Conservation (phyloP, 2,113 vertebrate species). For the Galbula dea region DNA sequence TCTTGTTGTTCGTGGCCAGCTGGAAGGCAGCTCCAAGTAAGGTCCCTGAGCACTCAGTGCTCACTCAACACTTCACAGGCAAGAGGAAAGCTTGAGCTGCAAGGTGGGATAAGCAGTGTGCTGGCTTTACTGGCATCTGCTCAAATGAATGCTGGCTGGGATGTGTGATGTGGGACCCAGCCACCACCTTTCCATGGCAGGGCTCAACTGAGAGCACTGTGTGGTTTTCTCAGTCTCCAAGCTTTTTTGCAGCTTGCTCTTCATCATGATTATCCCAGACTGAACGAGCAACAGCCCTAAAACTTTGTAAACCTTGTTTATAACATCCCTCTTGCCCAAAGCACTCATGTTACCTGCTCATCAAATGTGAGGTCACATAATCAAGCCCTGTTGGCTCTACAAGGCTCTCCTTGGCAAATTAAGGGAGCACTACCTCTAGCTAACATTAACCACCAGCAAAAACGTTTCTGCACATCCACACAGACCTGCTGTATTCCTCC, state of each 20-base stretch:
- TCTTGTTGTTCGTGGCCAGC: neutral
- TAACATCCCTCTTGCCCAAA: neutral
- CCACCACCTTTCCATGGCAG: neutral
- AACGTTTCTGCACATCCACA: neutral
- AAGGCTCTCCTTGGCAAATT: neutral
- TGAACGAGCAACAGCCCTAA: neutral
- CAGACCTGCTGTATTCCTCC: slow-evolving; percentile 25
- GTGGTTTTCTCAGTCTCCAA: neutral
- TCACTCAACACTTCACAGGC: neutral
- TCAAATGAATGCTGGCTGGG: neutral
- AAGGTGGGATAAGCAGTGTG: neutral
- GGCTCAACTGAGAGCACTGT: rapidly evolving
- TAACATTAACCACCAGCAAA: neutral
- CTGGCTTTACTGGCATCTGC: neutral
- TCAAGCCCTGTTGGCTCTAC: neutral
- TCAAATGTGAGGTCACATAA: neutral
- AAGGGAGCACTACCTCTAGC: neutral
- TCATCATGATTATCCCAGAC: neutral
- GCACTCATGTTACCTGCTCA: neutral
- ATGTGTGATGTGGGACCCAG: neutral
- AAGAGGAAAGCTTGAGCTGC: neutral
- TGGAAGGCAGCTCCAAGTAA: neutral
- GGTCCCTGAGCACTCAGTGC: neutral
- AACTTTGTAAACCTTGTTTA: neutral
- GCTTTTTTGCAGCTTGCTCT: neutral